Base-by-base conservation (phyloP, 2,888 invertebrate genomes). In the Latrodectus hesperus region DNA sequence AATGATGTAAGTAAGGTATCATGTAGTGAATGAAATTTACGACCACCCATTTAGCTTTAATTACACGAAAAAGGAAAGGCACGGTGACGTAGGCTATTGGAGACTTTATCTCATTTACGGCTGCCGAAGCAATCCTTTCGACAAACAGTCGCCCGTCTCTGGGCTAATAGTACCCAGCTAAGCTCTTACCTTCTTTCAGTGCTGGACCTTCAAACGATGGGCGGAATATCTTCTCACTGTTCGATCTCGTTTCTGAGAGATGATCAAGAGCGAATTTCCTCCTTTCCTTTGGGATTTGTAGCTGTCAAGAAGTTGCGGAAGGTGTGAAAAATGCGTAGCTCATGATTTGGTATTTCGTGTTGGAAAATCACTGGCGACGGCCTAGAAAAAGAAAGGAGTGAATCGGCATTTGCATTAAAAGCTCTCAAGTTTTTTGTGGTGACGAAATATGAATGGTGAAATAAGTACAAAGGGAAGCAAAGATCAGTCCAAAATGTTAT, bases 281-380 rank as follows among this genome's bases (percentile, higher is more conserved):
- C 75, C 67, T 82, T 51, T 64, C 38, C 68, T 75, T 16, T 10
- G 82, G 75, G 70, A 75, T 70, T 82, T 82, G 82, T 75, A 55
- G 53, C 82, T 70, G 82, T 82, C 82, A 82, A 70, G 74, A 75
- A 52, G 53, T 11, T 22, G n/a, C 55, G 55, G 67, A 81, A 81
- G 81, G 73, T 38, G 53, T 75, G 75, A 82, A 68, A 68, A 67
- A 75, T 82, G 75, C 60, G 49, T 60, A 49, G 55, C 55, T 68
- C 49, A 22, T 53, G 68, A 82, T 82, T 60, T 68, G 38, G 64
- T 51, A 72, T 60, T 60, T 60, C n/a, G 60, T n/a, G 12, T 60
- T 16, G n/a, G 60, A 60, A 60, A 9, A 60, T 60, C 60, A 14
- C 14, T 11, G 6, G 12, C 38, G 60, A 60, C 60, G 10, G 11